phyloP scores from a whole-genome alignment of 2,797 vertebrate genomes.

The Enoplosus armatus region DNA sequence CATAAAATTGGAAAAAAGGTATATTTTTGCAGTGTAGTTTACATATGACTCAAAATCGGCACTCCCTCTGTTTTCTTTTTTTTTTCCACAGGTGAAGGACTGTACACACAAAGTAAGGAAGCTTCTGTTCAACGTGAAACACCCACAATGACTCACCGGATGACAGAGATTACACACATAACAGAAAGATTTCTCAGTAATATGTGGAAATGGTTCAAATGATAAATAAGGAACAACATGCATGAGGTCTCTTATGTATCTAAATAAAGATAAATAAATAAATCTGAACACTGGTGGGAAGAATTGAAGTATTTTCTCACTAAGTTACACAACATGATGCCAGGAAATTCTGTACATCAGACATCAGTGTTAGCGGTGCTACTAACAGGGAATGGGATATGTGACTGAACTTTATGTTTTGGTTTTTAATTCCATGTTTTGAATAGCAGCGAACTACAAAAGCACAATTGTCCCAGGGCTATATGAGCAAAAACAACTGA shows the following conservation, averaged over 20 bases:
- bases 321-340: neutral
- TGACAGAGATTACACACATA: neutral
- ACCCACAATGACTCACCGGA: constrained; percentile 42
- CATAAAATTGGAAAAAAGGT: neutral
- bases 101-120: constrained; percentile 9
- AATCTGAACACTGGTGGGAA: neutral
- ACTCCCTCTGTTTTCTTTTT: constrained; percentile 17
- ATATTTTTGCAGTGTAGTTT: constrained; percentile 6
- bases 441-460: constrained; percentile 12
- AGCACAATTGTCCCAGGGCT: neutral
- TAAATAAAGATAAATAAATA: no score
- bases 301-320: neutral
- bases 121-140: constrained; percentile 16
- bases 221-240: neutral
- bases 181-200: neutral
- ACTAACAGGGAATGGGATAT: neutral
- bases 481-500: neutral
- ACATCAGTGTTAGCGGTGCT: no score
- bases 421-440: constrained; percentile 8
- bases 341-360: neutral
- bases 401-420: neutral
- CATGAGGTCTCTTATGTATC: neutral
- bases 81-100: neutral
- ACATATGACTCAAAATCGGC: constrained; percentile 47
- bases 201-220: neutral